Evolutionary conservation across 2,888 invertebrate species (phyloP).

Genomic region (Eudasyphora cyanicolor): DNA sequence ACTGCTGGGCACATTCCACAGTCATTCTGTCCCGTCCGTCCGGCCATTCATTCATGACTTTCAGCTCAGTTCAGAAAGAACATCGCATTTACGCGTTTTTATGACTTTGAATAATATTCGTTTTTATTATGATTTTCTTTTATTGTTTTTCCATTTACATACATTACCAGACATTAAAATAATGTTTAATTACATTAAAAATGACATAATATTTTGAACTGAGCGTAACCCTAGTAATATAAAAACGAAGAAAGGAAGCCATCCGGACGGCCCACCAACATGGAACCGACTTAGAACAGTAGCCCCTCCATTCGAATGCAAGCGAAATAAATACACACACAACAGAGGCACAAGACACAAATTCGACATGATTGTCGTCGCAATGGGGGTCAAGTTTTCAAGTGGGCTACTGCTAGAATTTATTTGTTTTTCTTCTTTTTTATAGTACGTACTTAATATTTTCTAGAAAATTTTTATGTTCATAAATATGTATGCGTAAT

Average conservation of each 20-base stretch:
- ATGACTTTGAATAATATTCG: slow-evolving; percentile 57
- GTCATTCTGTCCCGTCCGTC: background rate
- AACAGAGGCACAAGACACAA: slow-evolving; percentile 5
- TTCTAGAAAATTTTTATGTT: background rate
- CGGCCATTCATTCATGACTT: slow-evolving; percentile 23
- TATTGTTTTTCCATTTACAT: slow-evolving; percentile 64
- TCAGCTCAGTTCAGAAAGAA: slow-evolving; percentile 6
- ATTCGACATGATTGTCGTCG: background rate
- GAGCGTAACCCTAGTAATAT: background rate
- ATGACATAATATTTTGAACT: slow-evolving; percentile 55
- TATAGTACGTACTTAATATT: background rate
- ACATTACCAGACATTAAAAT: slow-evolving; percentile 57
- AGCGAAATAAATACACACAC: background rate
- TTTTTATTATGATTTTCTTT: slow-evolving; percentile 60
- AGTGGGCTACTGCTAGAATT: background rate
- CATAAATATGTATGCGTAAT: background rate
- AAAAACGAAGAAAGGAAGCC: background rate
- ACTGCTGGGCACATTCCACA: too few species aligned
- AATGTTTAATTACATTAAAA: slow-evolving; percentile 63
- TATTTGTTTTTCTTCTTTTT: background rate
- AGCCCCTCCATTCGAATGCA: background rate
- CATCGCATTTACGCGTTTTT: slow-evolving; percentile 46
- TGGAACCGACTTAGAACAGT: background rate
- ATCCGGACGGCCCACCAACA: background rate
- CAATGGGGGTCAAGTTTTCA: background rate